These are phyloP conservation scores for Mormyrus hasselquistii DNA, from an alignment of 2,797 vertebrate species.

Conservation along the genomic window DNA sequence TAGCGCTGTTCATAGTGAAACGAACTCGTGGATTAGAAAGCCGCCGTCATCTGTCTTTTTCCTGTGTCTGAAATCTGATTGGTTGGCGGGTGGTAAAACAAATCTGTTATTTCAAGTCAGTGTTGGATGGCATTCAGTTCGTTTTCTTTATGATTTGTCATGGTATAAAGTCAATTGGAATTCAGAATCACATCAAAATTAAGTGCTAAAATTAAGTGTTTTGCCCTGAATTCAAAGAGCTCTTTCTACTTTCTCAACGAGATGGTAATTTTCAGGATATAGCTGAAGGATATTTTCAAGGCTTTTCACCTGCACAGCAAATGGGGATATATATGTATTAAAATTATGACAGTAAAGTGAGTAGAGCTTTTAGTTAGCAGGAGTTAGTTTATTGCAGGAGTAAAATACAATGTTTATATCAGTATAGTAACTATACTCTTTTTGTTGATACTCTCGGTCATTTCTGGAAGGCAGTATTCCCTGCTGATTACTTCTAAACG, in stretches of 20 bases:
- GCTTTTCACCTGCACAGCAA: background rate
- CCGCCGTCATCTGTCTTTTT: background rate
- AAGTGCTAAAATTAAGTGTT: background rate
- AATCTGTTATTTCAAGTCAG: background rate
- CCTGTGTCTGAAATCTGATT: background rate
- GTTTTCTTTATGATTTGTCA: background rate
- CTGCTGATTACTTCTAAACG: background rate
- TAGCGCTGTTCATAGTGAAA: background rate
- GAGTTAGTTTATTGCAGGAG: background rate
- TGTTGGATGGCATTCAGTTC: background rate
- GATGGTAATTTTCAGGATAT: background rate
- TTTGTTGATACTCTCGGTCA: background rate
- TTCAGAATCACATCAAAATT: background rate
- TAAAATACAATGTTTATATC: background rate
- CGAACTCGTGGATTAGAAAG: background rate
- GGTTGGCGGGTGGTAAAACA: background rate
- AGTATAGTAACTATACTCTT: background rate
- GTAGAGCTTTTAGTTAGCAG: background rate
- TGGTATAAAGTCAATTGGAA: background rate
- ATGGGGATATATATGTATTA: background rate
- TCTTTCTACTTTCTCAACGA: slow-evolving; percentile 1
- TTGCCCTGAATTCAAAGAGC: background rate
- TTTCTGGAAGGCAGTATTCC: background rate
- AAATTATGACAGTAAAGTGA: background rate
- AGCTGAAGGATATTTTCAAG: background rate